Percentiles rank a stretch among this genome's conserved stretches.
These are phyloP conservation scores for Neelides sp. DNA, from an alignment of 1,140 invertebrate species.

Conservation along the genomic window DNA sequence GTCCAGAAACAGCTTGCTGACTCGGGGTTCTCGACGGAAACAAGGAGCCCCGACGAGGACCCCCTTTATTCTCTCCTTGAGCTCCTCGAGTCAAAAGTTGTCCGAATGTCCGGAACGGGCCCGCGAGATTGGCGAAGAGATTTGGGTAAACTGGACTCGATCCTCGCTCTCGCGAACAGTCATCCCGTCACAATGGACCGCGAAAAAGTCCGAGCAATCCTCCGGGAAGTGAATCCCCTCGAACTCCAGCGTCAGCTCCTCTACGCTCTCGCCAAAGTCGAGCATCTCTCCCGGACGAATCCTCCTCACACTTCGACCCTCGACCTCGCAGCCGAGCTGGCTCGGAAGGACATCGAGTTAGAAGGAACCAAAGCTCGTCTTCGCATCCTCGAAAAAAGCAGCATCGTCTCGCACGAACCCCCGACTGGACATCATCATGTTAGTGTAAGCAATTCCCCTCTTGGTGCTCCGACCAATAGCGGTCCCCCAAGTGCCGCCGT, in stretches of 20 bases:
- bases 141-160: conserved; percentile 21
- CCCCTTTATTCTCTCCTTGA: conserved; percentile 29
- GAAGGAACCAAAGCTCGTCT: conserved; percentile 29
- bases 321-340: no score
- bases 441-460: no score
- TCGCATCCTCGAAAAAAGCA: conserved; percentile 21
- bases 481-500: no score
- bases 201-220: conserved; percentile 18
- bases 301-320: no score
- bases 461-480: no score
- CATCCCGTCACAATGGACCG: conserved; percentile 8
- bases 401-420: no score
- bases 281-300: conserved; percentile 8
- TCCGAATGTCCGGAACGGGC: background rate
- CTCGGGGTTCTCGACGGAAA: conserved; percentile 28
- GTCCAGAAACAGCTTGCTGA: conserved; percentile 19
- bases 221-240: conserved; percentile 16
- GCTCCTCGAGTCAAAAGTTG: conserved; percentile 27
- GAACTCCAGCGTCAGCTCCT: conserved; percentile 28
- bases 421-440: no score
- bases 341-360: conserved; percentile 27
- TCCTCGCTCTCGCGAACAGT: conserved; percentile 13
- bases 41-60: conserved; percentile 21
- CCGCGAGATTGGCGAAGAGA: background rate
- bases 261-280: conserved; percentile 23